A percentile compares a stretch with the other conserved stretches of the same genome.
These are phyloP conservation scores for Phoeniculus purpureus DNA, from an alignment of 2,797 vertebrate genomes.

Conservation along the genomic window DNA sequence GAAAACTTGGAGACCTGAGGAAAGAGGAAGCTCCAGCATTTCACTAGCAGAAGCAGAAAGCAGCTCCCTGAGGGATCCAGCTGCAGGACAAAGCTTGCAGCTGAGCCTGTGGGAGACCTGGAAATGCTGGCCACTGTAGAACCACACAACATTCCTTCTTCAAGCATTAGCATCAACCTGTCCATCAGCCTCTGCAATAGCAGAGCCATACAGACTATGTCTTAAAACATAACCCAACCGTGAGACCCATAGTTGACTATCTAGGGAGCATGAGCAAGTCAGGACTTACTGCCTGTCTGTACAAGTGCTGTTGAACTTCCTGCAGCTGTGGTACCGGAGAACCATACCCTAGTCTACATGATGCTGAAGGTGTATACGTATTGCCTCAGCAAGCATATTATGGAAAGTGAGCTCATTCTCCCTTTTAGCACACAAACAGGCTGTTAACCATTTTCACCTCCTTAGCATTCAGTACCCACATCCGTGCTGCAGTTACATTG, in stretches of 20 bases:
- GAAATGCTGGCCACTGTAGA: not conserved
- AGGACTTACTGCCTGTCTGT: not conserved
- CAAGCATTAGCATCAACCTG: not conserved
- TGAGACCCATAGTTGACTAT: not conserved
- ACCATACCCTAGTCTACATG: accelerated
- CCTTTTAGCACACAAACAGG: not conserved
- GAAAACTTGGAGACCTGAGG: not conserved
- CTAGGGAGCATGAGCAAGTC: not conserved
- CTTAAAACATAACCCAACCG: not conserved
- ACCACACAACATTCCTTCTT: not conserved
- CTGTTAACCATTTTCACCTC: conserved; percentile 28
- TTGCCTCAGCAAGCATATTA: not conserved
- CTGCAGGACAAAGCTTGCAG: not conserved
- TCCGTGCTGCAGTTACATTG: accelerated
- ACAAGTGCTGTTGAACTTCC: not conserved
- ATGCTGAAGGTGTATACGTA: not conserved
- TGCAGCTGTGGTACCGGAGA: not conserved
- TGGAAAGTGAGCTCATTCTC: not conserved
- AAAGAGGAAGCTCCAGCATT: conserved; percentile 9
- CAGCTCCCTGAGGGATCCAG: not conserved
- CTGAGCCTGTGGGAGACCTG: not conserved
- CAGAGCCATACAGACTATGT: not conserved
- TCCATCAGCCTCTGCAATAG: not conserved
- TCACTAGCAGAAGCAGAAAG: not conserved
- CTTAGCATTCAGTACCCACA: not conserved